A percentile compares a stretch with the other conserved stretches of the same genome.
Evolutionary conservation across 2,113 vertebrate species (phyloP).

Genomic region (Rutilus rutilus): DNA sequence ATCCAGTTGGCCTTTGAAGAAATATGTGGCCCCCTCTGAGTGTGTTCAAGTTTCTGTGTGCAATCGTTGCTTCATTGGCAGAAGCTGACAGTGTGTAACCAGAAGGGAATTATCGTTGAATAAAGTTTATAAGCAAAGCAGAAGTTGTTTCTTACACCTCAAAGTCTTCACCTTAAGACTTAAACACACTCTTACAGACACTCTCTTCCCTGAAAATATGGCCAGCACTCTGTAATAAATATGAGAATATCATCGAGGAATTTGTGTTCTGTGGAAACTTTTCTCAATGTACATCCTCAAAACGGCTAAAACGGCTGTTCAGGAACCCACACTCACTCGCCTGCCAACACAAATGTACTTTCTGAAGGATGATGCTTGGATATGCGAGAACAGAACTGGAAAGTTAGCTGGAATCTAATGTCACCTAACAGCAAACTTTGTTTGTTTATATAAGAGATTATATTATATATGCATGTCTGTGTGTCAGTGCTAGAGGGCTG

Average conservation of each 20-base stretch:
- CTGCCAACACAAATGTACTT: constrained; percentile 69
- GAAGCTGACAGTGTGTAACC: background rate
- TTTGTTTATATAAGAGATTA: background rate
- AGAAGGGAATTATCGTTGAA: constrained; percentile 4
- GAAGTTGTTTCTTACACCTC: background rate
- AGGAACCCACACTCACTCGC: background rate
- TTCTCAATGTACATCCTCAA: constrained; percentile 5
- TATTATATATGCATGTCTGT: background rate
- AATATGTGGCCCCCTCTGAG: background rate
- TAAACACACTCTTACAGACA: constrained; percentile 10
- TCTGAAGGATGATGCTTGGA: constrained; percentile 63
- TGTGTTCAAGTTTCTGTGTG: background rate
- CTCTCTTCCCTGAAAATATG: background rate
- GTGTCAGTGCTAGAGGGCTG: background rate
- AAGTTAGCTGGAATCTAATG: constrained; percentile 36
- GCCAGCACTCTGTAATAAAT: background rate
- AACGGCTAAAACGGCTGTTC: constrained; percentile 12
- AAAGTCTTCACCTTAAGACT: background rate
- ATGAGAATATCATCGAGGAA: constrained; percentile 24
- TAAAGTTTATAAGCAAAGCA: background rate
- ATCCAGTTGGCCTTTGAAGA: constrained; percentile 25
- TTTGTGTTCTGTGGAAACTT: constrained; percentile 35
- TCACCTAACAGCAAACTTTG: background rate
- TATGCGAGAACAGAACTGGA: constrained; percentile 43
- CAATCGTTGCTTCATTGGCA: constrained; percentile 16